Evolutionary conservation across 2,888 invertebrate genomes (phyloP).

Genomic region (Dermolepida albohirtum): DNA sequence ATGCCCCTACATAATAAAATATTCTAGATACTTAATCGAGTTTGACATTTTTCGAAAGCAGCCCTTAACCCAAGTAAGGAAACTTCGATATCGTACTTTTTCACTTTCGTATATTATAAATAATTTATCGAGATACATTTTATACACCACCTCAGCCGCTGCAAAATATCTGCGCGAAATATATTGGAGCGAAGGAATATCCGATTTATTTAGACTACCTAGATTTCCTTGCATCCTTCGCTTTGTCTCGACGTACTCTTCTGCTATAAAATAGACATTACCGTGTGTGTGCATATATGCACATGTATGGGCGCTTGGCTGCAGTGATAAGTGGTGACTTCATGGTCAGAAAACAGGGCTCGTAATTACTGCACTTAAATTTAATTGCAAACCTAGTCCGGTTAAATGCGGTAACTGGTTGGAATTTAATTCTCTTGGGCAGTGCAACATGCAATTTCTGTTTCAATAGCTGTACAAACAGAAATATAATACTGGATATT

Average conservation of each 20-base stretch:
- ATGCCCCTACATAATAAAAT: too few species aligned
- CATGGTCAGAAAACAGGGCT: background rate
- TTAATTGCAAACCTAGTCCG: background rate
- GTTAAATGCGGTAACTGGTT: background rate
- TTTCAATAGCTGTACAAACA: too few species aligned
- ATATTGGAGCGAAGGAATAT: too few species aligned
- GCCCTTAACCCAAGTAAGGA: background rate
- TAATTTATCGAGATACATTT: background rate
- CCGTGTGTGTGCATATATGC: background rate
- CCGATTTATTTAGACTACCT: too few species aligned
- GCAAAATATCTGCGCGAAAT: too few species aligned
- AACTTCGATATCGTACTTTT: background rate
- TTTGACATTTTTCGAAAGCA: background rate
- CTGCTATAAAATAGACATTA: background rate
- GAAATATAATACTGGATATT: too few species aligned
- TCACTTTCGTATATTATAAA: slow-evolving; percentile 10
- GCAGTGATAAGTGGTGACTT: background rate
- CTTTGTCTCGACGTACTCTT: too few species aligned
- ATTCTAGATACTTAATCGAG: too few species aligned
- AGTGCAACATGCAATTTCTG: too few species aligned
- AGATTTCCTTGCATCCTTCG: too few species aligned
- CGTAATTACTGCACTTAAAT: slow-evolving; percentile 5
- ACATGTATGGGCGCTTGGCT: background rate
- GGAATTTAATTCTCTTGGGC: too few species aligned
- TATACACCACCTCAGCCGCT: too few species aligned